phyloP scores from a whole-genome alignment of 1,140 invertebrate genomes.

The Zaprionus kolodkinae region DNA sequence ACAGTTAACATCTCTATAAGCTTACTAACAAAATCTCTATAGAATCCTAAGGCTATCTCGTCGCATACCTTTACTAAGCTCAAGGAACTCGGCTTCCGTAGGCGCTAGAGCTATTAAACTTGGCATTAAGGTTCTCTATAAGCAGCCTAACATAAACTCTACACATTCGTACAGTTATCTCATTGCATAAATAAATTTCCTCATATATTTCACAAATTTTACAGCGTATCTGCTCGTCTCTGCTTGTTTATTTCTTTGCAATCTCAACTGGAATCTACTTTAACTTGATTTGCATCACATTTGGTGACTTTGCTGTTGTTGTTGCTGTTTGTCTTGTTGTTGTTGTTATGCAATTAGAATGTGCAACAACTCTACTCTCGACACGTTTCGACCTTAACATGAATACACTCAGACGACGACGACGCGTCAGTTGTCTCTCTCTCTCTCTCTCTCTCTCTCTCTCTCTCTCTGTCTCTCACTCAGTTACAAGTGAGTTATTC shows the following conservation, averaged over 20 bases:
- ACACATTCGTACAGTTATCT: not conserved
- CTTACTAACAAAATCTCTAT: too few relatives aligned
- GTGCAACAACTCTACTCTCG: conserved; percentile 61
- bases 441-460: conserved; percentile 4
- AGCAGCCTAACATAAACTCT: not conserved
- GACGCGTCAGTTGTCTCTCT: conserved; percentile 18
- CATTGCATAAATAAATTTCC: not conserved
- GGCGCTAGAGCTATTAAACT: too few relatives aligned
- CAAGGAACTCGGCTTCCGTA: too few relatives aligned
- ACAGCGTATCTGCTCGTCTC: conserved; percentile 12
- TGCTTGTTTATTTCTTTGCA: not conserved
- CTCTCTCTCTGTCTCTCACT: conserved; percentile 12
- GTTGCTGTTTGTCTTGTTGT: conserved; percentile 20
- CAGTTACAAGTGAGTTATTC: conserved; percentile 19
- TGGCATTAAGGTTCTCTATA: not conserved
- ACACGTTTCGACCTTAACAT: conserved; percentile 75
- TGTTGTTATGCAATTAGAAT: conserved; percentile 52
- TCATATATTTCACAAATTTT: not conserved
- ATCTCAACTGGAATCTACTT: conserved; percentile 7
- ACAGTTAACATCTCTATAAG: too few relatives aligned
- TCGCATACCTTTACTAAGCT: too few relatives aligned
- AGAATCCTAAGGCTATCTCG: too few relatives aligned
- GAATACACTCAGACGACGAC: conserved; percentile 42
- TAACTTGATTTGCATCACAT: conserved; percentile 21
- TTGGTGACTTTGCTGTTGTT: conserved; percentile 39